These are phyloP conservation scores for Hippocampus zosterae DNA, from an alignment of 2,113 vertebrate genomes.

Conservation along the genomic window DNA sequence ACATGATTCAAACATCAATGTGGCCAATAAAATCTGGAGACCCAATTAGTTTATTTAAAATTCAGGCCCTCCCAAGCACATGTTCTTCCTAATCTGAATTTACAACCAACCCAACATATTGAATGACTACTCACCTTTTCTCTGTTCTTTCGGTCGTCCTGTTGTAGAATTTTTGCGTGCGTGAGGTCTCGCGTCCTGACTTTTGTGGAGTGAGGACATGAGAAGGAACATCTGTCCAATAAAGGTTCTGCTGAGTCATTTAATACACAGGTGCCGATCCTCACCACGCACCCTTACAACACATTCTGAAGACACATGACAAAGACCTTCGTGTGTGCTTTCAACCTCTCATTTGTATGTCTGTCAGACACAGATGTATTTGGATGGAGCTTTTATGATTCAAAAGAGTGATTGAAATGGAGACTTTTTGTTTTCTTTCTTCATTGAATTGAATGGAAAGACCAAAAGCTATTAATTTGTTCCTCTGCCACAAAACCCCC, in stretches of 20 bases:
- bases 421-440: not conserved
- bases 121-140: conserved; percentile 37
- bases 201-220: conserved; percentile 24
- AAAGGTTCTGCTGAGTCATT: conserved; percentile 39
- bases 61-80: not conserved
- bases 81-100: not conserved
- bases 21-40: no score
- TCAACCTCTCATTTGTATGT: not conserved
- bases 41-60: no score
- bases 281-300: conserved; percentile 47
- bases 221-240: conserved; percentile 31
- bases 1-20: no score
- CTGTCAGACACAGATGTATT: not conserved
- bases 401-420: no score
- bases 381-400: not conserved
- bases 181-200: not conserved
- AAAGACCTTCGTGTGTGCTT: not conserved
- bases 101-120: not conserved
- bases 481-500: no score
- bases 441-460: no score
- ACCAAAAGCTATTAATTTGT: no score
- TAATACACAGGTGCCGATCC: conserved; percentile 59
- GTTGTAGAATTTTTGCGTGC: conserved; percentile 2
- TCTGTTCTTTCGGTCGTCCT: not conserved
- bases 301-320: conserved; percentile 66